Evolutionary conservation across 1,140 invertebrate genomes (phyloP).

Genomic region (Lordiphosa mommai): DNA sequence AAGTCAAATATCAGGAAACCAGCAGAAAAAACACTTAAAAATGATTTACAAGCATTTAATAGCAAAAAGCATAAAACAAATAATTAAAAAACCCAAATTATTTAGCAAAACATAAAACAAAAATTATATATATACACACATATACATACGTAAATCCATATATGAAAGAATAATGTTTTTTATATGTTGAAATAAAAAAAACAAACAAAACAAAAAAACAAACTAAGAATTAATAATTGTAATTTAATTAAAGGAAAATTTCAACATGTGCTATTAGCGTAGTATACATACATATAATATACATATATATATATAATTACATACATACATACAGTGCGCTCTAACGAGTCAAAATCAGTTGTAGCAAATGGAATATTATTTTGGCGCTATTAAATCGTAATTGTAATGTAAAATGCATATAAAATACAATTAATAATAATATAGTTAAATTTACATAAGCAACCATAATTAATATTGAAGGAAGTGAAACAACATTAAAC

Average conservation of each 20-base stretch:
- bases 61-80: constrained; percentile 42
- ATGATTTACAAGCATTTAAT: constrained; percentile 71
- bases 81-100: constrained; percentile 30
- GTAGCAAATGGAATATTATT: constrained; percentile 73
- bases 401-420: constrained; percentile 62
- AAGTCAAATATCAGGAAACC: constrained; percentile 65
- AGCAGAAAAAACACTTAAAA: constrained; percentile 42
- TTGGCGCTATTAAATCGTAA: constrained; percentile 64
- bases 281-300: constrained; percentile 52
- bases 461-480: neutral
- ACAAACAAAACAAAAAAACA: constrained; percentile 12
- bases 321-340: constrained; percentile 27
- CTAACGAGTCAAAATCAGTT: constrained; percentile 35
- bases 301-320: constrained; percentile 35
- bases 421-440: constrained; percentile 38
- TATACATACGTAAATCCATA: constrained; percentile 54
- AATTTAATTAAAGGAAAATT: constrained; percentile 42
- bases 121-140: constrained; percentile 31
- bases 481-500: constrained; percentile 22
- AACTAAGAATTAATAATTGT: constrained; percentile 14
- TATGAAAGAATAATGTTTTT: constrained; percentile 43
- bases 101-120: constrained; percentile 3
- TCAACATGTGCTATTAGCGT: constrained; percentile 67
- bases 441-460: constrained; percentile 73
- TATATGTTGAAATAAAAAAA: constrained; percentile 22